Evolutionary conservation across 2,888 invertebrate genomes (phyloP).

Genomic region (Scrobipalpa costella): DNA sequence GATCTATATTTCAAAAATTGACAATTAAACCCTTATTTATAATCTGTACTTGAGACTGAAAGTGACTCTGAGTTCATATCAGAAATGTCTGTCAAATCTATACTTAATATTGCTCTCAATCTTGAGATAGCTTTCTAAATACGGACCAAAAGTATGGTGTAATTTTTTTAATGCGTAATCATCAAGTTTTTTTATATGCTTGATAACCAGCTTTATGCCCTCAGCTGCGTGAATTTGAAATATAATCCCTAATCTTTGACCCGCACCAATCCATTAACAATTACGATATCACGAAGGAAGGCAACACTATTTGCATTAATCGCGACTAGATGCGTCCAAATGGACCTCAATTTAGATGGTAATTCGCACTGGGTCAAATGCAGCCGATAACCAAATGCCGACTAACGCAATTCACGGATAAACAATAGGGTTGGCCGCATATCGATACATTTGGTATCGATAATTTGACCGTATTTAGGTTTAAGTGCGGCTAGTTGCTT

Average conservation of each 20-base stretch:
- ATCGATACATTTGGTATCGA: not conserved
- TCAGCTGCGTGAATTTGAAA: not conserved
- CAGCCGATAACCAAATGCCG: slow-evolving; percentile 35
- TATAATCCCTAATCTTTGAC: not conserved
- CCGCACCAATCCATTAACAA: not conserved
- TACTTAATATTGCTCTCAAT: no score
- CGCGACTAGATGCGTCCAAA: slow-evolving; percentile 23
- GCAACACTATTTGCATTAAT: slow-evolving; percentile 19
- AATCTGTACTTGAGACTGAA: no score
- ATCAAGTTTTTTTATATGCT: no score
- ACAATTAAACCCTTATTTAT: no score
- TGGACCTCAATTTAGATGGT: slow-evolving; percentile 53
- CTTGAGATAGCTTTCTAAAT: no score
- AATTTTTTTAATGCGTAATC: no score
- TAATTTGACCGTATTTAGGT: no score
- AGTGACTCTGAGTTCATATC: no score
- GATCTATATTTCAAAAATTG: no score
- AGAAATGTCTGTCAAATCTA: no score
- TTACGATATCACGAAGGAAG: not conserved
- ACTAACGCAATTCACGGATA: slow-evolving; percentile 43
- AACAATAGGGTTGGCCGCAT: not conserved
- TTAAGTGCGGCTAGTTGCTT: not conserved
- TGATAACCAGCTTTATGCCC: no score
- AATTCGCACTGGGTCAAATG: slow-evolving; percentile 43
- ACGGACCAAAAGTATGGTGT: no score